Evolutionary conservation across 1,140 invertebrate genomes (phyloP), one percentile per base, ranked within the genome.

Genomic region (Lithobius niger): DNA sequence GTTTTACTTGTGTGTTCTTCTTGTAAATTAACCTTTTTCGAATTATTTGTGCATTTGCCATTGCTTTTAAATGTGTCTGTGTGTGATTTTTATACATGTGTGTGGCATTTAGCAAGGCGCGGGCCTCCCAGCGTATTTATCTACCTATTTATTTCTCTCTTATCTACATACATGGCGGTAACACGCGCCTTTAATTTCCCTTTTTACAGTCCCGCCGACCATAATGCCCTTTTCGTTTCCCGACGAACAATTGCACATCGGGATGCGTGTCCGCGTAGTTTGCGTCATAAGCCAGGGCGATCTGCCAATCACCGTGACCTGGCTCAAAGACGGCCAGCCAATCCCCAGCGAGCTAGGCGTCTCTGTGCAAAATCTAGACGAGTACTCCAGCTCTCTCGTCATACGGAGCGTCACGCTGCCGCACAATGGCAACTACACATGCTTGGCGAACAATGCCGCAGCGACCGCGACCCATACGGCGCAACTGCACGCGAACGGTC

Each of bases 291-390:
- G 63, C 26, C 63, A 66, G 2, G 71, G 70, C 0, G 67, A 71
- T 55, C 57, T 67, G 0, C 71, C 71, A 4, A 63, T 73, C 43
- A 62, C 62, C 15, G 67, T 78, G 47, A 58, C 61, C 3, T 78
- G 77, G 77, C 63, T 72, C 4, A 76, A 76, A 59, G 72, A 78
- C 60, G 73, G 71, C 15, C 58, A 65, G 21, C 57, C 60, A 13
- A 59, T 76, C 60, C 58, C 66, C 57, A 0, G 15, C 59, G 27
- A 45, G 27, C 53, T 60, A 0, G 54, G 52, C n/a, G 51, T 73
- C 27, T 54, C 54, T 3, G 62, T 71, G 51, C 65, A 67, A 59
- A 66, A 69, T 58, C 25, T 62, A n/a, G 60, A 59, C 45, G 64
- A 65, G 1, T 65, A 59, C 50, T 61, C 61, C 42, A 59, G 64